Percentiles rank a stretch among this genome's conserved stretches.
Evolutionary conservation across 2,888 invertebrate genomes (phyloP).

Genomic region (Drosophila neutralis): DNA sequence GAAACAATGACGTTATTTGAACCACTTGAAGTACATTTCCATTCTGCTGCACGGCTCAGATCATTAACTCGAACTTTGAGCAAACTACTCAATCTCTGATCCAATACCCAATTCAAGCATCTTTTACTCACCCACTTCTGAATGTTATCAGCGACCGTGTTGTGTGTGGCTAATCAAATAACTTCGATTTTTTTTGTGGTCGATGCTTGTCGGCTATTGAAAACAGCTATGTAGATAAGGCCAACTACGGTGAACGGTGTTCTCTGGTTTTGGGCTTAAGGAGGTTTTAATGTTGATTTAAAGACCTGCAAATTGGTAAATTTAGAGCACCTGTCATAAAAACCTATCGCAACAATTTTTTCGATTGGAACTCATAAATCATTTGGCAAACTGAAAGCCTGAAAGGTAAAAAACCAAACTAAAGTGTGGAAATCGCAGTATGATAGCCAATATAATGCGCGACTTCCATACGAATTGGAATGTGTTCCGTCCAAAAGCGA

Average conservation of each 20-base stretch:
- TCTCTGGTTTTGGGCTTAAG: conserved; percentile 42
- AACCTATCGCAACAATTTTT: conserved; percentile 34
- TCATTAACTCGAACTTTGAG: background rate
- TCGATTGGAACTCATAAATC: conserved; percentile 65
- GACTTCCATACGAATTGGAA: conserved; percentile 1
- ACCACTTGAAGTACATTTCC: conserved; percentile 21
- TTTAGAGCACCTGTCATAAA: conserved; percentile 75
- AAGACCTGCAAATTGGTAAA: conserved; percentile 74
- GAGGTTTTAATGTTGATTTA: conserved; percentile 78
- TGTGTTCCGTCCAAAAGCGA: conserved; percentile 22
- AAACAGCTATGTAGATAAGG: conserved; percentile 60
- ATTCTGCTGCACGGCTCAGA: background rate
- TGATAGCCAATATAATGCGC: conserved; percentile 28
- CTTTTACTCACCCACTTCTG: conserved; percentile 16
- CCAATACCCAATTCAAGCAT: conserved; percentile 15
- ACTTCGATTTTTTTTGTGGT: conserved; percentile 48
- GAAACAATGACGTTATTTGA: conserved; percentile 1
- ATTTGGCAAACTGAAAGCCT: conserved; percentile 35
- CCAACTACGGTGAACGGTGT: conserved; percentile 8
- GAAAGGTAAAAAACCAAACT: conserved; percentile 2
- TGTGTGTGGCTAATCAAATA: conserved; percentile 36
- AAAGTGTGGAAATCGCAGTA: conserved; percentile 26
- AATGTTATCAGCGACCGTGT: conserved; percentile 18
- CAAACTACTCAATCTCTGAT: conserved; percentile 12
- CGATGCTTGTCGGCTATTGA: conserved; percentile 44